Evolutionary conservation across 2,888 invertebrate genomes (phyloP).

Genomic region (Netelia melanura): DNA sequence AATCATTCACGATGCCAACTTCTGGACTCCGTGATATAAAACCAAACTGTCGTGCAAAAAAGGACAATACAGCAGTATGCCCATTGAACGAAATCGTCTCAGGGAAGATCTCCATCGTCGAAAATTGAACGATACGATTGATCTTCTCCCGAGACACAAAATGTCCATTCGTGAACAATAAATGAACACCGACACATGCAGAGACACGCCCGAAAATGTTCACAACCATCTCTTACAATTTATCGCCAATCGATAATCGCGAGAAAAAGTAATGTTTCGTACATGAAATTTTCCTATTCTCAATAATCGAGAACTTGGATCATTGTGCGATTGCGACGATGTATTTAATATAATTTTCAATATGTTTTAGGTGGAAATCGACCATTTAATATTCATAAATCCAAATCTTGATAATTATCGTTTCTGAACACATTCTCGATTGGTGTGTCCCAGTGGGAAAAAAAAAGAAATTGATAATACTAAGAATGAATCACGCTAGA

Average conservation of each 20-base stretch:
- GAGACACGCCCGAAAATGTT: slow-evolving; percentile 3
- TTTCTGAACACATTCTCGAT: slow-evolving; percentile 37
- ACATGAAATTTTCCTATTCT: slow-evolving; percentile 3
- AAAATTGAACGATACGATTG: slow-evolving; percentile 51
- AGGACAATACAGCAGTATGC: background rate
- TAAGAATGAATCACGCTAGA: slow-evolving; percentile 48
- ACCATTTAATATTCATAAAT: slow-evolving; percentile 55
- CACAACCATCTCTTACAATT: background rate
- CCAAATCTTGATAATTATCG: background rate
- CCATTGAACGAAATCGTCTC: slow-evolving; percentile 36
- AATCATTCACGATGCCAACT: slow-evolving; percentile 36
- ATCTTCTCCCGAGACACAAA: slow-evolving; percentile 44
- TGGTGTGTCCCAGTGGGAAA: background rate
- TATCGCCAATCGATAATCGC: background rate
- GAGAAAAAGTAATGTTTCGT: background rate
- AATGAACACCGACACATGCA: background rate
- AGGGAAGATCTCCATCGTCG: slow-evolving; percentile 61
- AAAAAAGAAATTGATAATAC: slow-evolving; percentile 5
- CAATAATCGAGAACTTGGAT: slow-evolving; percentile 17
- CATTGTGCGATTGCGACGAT: slow-evolving; percentile 50
- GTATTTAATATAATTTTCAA: slow-evolving; percentile 72
- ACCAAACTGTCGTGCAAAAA: background rate
- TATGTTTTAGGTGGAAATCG: slow-evolving; percentile 75
- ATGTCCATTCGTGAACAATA: slow-evolving; percentile 8
- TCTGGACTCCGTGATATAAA: slow-evolving; percentile 18